Percentiles rank a stretch among this genome's conserved stretches.
Evolutionary conservation across 2,888 invertebrate genomes (phyloP).

Genomic region (Luperina testacea): DNA sequence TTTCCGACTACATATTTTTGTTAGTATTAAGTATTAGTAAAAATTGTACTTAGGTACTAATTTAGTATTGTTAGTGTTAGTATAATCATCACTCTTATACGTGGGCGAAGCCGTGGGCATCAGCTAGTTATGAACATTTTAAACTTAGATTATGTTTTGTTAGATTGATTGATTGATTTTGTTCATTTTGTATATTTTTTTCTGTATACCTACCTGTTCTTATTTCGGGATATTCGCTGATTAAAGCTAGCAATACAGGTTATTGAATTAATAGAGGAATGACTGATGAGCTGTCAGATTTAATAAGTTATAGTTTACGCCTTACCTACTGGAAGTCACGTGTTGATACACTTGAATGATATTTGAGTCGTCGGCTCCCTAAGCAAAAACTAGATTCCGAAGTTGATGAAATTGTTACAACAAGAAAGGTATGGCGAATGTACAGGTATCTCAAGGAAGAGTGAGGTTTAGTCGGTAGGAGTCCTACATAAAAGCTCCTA

Average conservation of each 20-base stretch:
- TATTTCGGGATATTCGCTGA: not conserved
- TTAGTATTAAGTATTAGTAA: too few relatives aligned
- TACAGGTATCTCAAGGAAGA: not conserved
- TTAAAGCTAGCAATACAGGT: constrained; percentile 28
- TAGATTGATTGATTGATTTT: too few relatives aligned
- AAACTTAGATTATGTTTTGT: too few relatives aligned
- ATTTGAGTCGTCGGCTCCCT: not conserved
- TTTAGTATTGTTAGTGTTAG: too few relatives aligned
- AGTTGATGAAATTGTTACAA: too few relatives aligned
- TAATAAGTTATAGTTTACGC: constrained; percentile 22
- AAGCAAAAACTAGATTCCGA: not conserved
- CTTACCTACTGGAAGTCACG: not conserved
- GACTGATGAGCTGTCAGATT: constrained; percentile 26
- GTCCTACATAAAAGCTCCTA: not conserved
- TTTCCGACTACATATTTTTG: too few relatives aligned
- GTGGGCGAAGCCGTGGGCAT: too few relatives aligned
- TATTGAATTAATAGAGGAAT: not conserved
- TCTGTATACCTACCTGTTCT: fast-evolving
- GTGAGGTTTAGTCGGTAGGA: not conserved
- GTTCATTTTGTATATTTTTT: not conserved
- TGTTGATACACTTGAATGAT: constrained; percentile 8
- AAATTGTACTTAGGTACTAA: too few relatives aligned
- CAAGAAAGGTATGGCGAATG: too few relatives aligned
- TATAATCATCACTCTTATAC: too few relatives aligned
- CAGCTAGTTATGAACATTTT: too few relatives aligned